Conservation (phyloP, 64 coral and sea anemone genomes). For the Montipora efflorescens region DNA sequence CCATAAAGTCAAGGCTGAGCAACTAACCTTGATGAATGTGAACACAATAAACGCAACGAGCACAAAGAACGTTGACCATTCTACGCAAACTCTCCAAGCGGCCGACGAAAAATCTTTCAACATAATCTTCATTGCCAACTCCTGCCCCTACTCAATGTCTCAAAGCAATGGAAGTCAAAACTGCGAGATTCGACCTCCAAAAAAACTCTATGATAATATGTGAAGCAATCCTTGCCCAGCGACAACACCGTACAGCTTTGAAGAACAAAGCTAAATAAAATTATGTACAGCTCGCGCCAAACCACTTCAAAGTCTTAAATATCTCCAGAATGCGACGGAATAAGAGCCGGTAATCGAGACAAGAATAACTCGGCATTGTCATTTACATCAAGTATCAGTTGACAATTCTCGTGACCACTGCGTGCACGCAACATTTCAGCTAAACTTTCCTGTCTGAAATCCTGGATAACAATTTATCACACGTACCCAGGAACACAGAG, state of each 20-base stretch:
- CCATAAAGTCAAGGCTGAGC: no score
- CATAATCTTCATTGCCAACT: background rate
- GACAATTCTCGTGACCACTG: background rate
- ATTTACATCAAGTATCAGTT: constrained; percentile 19
- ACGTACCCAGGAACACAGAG: background rate
- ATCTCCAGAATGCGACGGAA: background rate
- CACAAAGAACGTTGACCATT: background rate
- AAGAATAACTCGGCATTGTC: background rate
- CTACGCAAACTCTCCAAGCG: constrained; percentile 13
- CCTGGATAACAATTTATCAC: background rate
- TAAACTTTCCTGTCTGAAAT: background rate
- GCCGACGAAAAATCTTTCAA: constrained; percentile 2
- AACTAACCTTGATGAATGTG: constrained; percentile 13
- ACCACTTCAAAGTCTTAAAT: background rate
- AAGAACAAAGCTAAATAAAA: background rate
- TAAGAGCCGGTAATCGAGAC: constrained; percentile 28
- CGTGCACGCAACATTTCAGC: background rate
- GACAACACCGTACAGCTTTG: background rate
- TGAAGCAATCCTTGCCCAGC: background rate
- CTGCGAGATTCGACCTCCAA: background rate
- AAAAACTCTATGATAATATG: background rate
- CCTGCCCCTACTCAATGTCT: background rate
- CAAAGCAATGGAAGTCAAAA: background rate
- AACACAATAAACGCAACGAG: background rate
- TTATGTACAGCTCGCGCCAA: background rate